phyloP scores from a whole-genome alignment of 2,797 vertebrate genomes.

The Argentina silus region DNA sequence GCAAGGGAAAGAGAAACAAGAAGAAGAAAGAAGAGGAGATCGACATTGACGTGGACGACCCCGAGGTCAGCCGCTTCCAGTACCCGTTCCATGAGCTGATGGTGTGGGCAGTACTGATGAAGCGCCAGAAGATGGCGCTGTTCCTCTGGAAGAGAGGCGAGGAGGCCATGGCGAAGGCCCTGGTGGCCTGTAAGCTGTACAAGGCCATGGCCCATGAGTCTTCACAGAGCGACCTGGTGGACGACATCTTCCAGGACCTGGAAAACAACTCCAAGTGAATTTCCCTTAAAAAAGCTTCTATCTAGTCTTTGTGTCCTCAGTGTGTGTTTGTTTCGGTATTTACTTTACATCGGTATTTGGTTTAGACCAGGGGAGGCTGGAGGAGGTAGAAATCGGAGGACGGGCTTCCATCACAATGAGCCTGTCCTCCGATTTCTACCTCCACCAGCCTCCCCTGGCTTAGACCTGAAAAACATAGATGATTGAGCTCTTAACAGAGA shows the following conservation, averaged over 20 bases:
- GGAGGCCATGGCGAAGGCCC: slow-evolving; percentile 94
- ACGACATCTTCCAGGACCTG: slow-evolving; percentile 95
- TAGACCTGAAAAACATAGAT: too few relatives aligned
- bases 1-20: slow-evolving; percentile 85
- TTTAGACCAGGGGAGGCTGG: too few relatives aligned
- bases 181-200: slow-evolving; percentile 95
- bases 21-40: slow-evolving; percentile 94
- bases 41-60: slow-evolving; percentile 91
- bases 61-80: slow-evolving; percentile 89
- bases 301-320: background rate
- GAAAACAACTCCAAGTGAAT: slow-evolving; percentile 97
- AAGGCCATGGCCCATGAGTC: slow-evolving; percentile 97
- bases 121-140: slow-evolving; percentile 93
- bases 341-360: too few relatives aligned
- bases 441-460: too few relatives aligned
- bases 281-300: background rate
- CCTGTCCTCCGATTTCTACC: too few relatives aligned
- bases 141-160: slow-evolving; percentile 96
- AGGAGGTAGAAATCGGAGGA: too few relatives aligned
- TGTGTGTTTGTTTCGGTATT: background rate
- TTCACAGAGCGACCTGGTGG: slow-evolving; percentile 92
- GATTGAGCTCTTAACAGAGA: too few relatives aligned
- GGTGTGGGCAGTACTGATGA: slow-evolving; percentile 96
- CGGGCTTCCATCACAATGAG: too few relatives aligned
- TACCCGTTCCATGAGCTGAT: slow-evolving; percentile 95